A percentile compares a stretch with the other conserved stretches of the same genome.
Evolutionary conservation across 1,140 invertebrate species (phyloP).

Genomic region (Drusus annulatus): DNA sequence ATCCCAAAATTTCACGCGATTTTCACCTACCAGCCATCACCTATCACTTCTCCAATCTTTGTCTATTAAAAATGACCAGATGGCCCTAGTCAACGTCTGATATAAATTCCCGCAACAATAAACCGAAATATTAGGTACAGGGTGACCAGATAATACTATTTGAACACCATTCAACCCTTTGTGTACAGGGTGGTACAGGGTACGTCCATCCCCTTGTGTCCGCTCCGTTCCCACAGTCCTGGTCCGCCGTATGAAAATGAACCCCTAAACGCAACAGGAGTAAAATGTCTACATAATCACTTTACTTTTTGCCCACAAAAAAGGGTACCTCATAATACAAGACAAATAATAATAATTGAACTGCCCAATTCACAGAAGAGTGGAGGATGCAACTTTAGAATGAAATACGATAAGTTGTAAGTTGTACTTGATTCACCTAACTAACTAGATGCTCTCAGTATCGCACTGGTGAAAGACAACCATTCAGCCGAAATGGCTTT

Average conservation of each 20-base stretch:
- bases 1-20: no score
- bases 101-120: neutral
- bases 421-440: no score
- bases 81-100: no score
- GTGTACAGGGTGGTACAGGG: neutral
- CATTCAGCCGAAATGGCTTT: no score
- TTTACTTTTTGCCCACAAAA: conserved; percentile 53
- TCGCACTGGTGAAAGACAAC: no score
- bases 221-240: conserved; percentile 31
- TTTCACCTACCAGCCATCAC: no score
- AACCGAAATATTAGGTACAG: neutral
- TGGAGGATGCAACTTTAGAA: no score
- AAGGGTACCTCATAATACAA: conserved; percentile 13
- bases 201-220: neutral
- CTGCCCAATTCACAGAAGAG: no score
- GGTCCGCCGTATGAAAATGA: conserved; percentile 52
- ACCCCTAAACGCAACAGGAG: conserved; percentile 46
- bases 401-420: no score
- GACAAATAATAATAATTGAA: conserved; percentile 21
- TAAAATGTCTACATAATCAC: conserved; percentile 46
- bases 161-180: neutral
- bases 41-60: no score
- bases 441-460: no score
- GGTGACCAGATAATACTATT: neutral
- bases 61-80: no score